Conservation (phyloP, 2,888 invertebrate species). For the Syritta pipiens region DNA sequence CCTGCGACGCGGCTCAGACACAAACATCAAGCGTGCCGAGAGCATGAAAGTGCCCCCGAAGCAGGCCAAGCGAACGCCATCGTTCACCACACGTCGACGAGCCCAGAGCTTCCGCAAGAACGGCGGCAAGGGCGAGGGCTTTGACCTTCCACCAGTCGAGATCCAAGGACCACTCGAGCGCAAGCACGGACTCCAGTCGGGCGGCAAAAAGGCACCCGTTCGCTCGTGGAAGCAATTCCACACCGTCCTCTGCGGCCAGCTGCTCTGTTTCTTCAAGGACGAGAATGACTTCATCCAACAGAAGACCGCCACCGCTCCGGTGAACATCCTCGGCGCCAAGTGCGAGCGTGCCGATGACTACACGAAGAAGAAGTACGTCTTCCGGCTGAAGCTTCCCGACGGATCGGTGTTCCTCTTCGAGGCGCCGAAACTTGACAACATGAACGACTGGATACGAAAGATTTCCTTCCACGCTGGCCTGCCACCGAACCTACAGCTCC, state of each 20-base stretch:
- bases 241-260: constrained; percentile 96
- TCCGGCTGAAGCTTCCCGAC: constrained; percentile 91
- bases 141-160: constrained; percentile 91
- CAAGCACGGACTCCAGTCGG: constrained; percentile 95
- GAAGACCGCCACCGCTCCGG: constrained; percentile 92
- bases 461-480: constrained; percentile 95
- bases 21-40: constrained; percentile 89
- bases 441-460: constrained; percentile 95
- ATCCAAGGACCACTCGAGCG: constrained; percentile 94
- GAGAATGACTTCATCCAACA: constrained; percentile 93
- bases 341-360: constrained; percentile 95
- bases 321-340: constrained; percentile 88
- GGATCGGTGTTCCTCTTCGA: constrained; percentile 96
- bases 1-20: constrained; percentile 82
- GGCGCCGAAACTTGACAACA: constrained; percentile 85
- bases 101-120: constrained; percentile 92
- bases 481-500: constrained; percentile 92
- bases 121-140: constrained; percentile 81
- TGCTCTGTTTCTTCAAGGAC: constrained; percentile 98
- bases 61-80: constrained; percentile 93
- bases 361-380: constrained; percentile 96
- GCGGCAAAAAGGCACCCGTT: constrained; percentile 96
- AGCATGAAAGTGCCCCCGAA: constrained; percentile 92
- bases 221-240: constrained; percentile 97
- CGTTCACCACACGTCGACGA: constrained; percentile 94